Percentiles rank a stretch among this genome's conserved stretches.
These are phyloP conservation scores for Eucidaris tribuloides DNA, from an alignment of 35 echinoderm and acorn worm genomes.

Conservation along the genomic window DNA sequence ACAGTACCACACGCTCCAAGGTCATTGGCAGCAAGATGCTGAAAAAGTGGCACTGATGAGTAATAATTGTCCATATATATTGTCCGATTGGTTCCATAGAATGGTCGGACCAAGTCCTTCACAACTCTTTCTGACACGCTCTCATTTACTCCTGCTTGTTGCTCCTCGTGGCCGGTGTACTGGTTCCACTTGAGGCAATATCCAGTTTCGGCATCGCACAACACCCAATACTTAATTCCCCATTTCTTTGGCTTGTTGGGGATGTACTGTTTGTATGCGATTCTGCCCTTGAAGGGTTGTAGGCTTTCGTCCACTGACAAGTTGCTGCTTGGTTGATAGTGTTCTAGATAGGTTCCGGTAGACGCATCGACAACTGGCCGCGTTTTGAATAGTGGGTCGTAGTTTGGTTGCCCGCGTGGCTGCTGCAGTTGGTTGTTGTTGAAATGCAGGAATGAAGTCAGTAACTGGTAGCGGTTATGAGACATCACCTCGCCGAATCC, in stretches of 20 bases:
- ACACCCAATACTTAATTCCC: constrained; percentile 26
- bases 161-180: constrained; percentile 7
- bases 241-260: constrained; percentile 41
- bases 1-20: background rate
- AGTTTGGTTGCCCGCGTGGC: background rate
- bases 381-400: background rate
- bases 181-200: constrained; percentile 2
- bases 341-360: background rate
- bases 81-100: background rate
- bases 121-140: background rate
- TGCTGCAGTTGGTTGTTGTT: background rate
- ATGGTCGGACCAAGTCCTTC: background rate
- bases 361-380: background rate
- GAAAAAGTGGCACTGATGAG: background rate
- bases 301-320: constrained; percentile 42
- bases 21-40: background rate
- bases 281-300: constrained; percentile 27
- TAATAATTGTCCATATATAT: background rate
- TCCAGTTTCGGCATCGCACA: constrained; percentile 24
- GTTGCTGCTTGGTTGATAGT: background rate
- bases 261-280: constrained; percentile 33
- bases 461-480: background rate
- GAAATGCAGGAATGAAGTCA: background rate
- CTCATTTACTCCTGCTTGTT: background rate
- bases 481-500: background rate